These are phyloP conservation scores for Triplophysa tibetana DNA, from an alignment of 2,113 vertebrate genomes.

Conservation along the genomic window DNA sequence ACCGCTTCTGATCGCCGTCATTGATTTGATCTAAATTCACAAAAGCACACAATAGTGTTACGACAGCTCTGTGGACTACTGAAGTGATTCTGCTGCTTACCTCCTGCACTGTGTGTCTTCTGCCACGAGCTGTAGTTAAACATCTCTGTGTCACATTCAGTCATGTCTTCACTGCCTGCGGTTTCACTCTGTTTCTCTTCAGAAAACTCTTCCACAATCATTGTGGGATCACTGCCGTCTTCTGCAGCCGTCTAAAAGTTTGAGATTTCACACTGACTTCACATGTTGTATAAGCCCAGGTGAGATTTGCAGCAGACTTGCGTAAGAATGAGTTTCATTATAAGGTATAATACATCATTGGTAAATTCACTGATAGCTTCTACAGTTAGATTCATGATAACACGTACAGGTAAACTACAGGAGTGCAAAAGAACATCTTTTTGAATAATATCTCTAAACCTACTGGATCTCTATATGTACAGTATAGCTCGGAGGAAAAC, in stretches of 20 bases:
- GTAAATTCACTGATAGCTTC: too few relatives aligned
- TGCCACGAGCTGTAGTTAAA: slow-evolving; percentile 10
- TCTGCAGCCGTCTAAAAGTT: slow-evolving; percentile 24
- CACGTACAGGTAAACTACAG: background rate
- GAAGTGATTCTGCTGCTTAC: slow-evolving; percentile 3
- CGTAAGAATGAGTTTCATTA: too few relatives aligned
- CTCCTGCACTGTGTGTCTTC: slow-evolving; percentile 10
- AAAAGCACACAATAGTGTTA: background rate
- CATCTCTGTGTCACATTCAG: slow-evolving; percentile 13
- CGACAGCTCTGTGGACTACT: background rate
- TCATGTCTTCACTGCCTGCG: slow-evolving; percentile 24
- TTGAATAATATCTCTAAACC: too few relatives aligned
- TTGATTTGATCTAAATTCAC: slow-evolving; percentile 50
- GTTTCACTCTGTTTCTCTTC: slow-evolving; percentile 47
- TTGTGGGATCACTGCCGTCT: slow-evolving; percentile 44
- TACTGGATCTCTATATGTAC: too few relatives aligned
- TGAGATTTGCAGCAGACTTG: too few relatives aligned
- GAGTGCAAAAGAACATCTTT: background rate
- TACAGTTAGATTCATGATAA: background rate
- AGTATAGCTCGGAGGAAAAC: too few relatives aligned
- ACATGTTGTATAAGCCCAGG: too few relatives aligned
- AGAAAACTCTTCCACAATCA: slow-evolving; percentile 30
- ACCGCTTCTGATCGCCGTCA: slow-evolving; percentile 30
- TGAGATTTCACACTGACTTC: background rate
- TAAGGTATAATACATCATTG: too few relatives aligned